Conservation (phyloP, 2,113 vertebrate species). For the Cichladusa arquata region DNA sequence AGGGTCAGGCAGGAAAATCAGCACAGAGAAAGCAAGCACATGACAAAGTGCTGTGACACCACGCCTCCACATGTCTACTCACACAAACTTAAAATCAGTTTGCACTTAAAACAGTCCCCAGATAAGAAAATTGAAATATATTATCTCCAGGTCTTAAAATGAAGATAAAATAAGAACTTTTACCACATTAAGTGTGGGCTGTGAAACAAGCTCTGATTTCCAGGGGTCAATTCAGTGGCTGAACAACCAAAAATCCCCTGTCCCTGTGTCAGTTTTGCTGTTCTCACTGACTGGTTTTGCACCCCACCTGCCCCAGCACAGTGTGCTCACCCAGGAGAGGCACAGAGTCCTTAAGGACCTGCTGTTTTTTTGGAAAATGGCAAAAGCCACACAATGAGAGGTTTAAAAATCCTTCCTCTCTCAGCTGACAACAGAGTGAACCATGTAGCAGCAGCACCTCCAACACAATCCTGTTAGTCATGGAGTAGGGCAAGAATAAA, state of each 20-base stretch:
- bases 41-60: not conserved
- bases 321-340: not conserved
- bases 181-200: not conserved
- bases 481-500: not conserved
- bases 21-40: not conserved
- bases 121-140: not conserved
- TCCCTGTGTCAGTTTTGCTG: not conserved
- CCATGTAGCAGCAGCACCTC: not conserved
- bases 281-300: not conserved
- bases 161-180: not conserved
- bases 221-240: not conserved
- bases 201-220: not conserved
- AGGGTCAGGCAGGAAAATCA: not conserved
- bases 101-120: not conserved
- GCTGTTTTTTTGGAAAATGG: not conserved
- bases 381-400: not conserved
- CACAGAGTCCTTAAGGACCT: not conserved
- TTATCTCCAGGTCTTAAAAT: not conserved
- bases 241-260: not conserved
- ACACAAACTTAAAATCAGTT: not conserved
- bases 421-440: not conserved
- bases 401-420: not conserved
- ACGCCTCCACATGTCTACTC: not conserved
- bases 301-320: not conserved
- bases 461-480: not conserved